Conservation (phyloP, 2,888 invertebrate genomes). For the Eristalis intricaria region DNA sequence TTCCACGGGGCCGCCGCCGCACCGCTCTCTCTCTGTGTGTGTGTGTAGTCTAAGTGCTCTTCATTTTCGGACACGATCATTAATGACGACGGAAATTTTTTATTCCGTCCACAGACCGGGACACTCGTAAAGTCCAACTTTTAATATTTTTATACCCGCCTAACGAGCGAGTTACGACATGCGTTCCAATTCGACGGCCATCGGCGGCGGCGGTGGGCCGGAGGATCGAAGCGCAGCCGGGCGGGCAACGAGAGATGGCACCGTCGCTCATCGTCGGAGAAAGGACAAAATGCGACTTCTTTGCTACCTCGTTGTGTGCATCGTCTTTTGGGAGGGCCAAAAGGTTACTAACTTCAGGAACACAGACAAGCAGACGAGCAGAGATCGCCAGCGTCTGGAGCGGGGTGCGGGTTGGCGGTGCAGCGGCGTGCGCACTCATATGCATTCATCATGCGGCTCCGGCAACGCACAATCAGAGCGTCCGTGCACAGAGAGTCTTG, state of each 20-base stretch:
- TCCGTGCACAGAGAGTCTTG: neutral
- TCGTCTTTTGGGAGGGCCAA: neutral
- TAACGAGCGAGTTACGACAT: constrained; percentile 1
- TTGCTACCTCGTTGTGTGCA: neutral
- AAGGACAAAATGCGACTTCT: neutral
- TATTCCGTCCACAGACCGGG: constrained; percentile 44
- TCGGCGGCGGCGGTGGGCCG: neutral
- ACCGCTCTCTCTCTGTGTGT: neutral
- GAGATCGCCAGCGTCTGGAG: neutral
- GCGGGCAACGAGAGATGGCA: neutral
- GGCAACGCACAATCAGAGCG: neutral
- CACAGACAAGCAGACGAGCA: neutral
- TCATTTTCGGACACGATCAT: constrained; percentile 54
- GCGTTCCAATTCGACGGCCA: neutral
- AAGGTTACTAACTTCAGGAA: neutral
- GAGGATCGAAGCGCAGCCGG: neutral
- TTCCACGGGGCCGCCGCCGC: neutral
- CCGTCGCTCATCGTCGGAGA: neutral
- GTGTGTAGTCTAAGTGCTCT: constrained; percentile 47
- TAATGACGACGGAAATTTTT: constrained; percentile 42
- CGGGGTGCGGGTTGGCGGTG: too few relatives aligned
- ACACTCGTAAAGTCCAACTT: constrained; percentile 44
- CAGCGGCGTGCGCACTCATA: neutral
- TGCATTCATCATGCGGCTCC: neutral
- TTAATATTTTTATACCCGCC: constrained; percentile 42